A percentile compares a stretch with the other conserved stretches of the same genome.
phyloP scores from a whole-genome alignment of 2,888 invertebrate species.

The Sepioteuthis lessoniana region DNA sequence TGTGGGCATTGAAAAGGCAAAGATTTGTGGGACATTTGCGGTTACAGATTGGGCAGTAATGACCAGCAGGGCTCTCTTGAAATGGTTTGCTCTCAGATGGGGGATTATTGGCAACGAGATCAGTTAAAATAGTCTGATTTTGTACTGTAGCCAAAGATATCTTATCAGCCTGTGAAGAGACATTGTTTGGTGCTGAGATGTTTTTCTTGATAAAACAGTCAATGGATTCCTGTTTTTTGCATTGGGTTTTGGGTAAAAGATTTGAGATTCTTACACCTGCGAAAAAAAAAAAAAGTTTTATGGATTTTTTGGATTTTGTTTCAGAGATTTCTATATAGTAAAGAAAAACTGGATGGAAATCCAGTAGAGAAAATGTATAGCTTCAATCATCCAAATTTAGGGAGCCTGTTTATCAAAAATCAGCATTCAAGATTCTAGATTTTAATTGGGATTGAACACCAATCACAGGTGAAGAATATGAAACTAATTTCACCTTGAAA shows the following conservation, averaged over 20 bases:
- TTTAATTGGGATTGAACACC: too few species aligned
- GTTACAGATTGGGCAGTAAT: constrained; percentile 44
- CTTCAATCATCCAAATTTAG: neutral
- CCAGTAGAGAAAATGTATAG: neutral
- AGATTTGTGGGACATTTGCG: constrained; percentile 34
- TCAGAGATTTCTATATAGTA: neutral
- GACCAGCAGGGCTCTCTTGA: constrained; percentile 11
- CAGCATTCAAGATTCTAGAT: too few species aligned
- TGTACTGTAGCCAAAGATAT: neutral
- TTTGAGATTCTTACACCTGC: constrained; percentile 67
- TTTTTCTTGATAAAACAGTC: constrained; percentile 59
- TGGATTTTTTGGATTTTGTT: neutral
- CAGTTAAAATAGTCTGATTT: neutral
- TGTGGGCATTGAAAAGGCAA: constrained; percentile 36
- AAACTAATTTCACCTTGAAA: too few species aligned
- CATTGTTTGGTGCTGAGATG: too few species aligned
- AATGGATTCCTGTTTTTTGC: constrained; percentile 61
- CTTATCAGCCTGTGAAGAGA: neutral
- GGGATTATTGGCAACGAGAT: neutral
- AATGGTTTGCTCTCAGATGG: neutral
- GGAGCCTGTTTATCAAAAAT: too few species aligned
- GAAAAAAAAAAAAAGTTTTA: constrained; percentile 46
- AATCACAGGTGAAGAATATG: too few species aligned
- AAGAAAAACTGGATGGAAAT: neutral
- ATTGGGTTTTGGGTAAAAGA: constrained; percentile 56